Conservation (phyloP, 2,797 vertebrate genomes). For the Stomatorhinus walkeri region DNA sequence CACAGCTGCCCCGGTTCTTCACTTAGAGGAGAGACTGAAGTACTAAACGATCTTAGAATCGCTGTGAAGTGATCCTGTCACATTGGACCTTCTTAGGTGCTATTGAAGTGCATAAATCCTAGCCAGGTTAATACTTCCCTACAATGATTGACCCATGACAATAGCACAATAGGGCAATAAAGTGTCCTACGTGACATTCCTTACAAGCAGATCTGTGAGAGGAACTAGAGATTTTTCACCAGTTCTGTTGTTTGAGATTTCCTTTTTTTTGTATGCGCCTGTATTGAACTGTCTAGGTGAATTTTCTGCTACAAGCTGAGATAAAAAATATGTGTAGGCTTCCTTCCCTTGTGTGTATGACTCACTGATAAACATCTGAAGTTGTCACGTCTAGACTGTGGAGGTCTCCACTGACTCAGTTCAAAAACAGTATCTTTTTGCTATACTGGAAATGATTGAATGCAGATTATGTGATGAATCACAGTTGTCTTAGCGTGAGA, state of each 20-base stretch:
- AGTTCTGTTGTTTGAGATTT: slow-evolving; percentile 50
- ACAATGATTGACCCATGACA: slow-evolving; percentile 24
- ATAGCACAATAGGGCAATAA: slow-evolving; percentile 19
- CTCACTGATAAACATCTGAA: slow-evolving; percentile 31
- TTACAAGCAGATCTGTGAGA: slow-evolving; percentile 36
- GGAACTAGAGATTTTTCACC: slow-evolving; percentile 50
- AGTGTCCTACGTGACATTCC: slow-evolving; percentile 7
- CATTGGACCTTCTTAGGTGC: slow-evolving; percentile 23
- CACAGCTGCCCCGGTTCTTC: slow-evolving; percentile 19
- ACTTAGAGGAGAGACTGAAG: slow-evolving; percentile 8
- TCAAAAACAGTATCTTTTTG: slow-evolving; percentile 38
- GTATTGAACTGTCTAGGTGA: slow-evolving; percentile 49
- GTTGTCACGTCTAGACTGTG: slow-evolving; percentile 33
- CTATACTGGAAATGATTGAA: slow-evolving; percentile 45
- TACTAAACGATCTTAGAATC: slow-evolving; percentile 12
- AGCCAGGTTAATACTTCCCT: slow-evolving; percentile 37
- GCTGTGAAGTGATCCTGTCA: slow-evolving; percentile 20
- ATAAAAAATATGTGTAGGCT: not conserved
- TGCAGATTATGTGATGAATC: slow-evolving; percentile 53
- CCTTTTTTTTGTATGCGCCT: slow-evolving; percentile 55
- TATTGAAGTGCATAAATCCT: slow-evolving; percentile 29
- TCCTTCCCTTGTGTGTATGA: slow-evolving; percentile 33
- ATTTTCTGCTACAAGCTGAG: slow-evolving; percentile 33
- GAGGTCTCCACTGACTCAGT: slow-evolving; percentile 25
- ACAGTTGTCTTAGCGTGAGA: slow-evolving; percentile 56